Percentiles rank a stretch among this genome's conserved stretches.
phyloP scores from a whole-genome alignment of 2,113 vertebrate species.

The Passer montanus region DNA sequence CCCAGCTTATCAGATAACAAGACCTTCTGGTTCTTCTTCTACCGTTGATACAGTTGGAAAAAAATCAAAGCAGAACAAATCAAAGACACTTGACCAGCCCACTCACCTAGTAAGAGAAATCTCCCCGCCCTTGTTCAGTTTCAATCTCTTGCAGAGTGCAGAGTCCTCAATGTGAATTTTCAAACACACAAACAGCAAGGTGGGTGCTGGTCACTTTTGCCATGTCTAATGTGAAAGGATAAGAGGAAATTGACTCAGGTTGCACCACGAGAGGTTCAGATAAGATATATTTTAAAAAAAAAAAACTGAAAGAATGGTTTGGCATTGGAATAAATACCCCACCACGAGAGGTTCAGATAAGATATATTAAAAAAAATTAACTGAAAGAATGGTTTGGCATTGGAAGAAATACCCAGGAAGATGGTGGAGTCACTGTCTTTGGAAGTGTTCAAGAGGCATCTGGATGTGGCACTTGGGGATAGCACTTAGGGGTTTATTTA shows the following conservation, averaged over 20 bases:
- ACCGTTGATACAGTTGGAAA: rapidly evolving
- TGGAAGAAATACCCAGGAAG: neutral
- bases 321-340: neutral
- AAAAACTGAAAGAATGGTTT: neutral
- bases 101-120: neutral
- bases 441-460: neutral
- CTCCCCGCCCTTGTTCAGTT: neutral
- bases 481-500: neutral
- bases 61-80: neutral
- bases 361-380: neutral
- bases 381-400: neutral
- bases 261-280: neutral
- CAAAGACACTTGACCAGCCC: neutral
- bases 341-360: neutral
- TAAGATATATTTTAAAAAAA: neutral
- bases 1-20: neutral
- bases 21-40: neutral
- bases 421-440: neutral
- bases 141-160: neutral
- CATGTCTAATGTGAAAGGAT: neutral
- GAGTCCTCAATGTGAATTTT: rapidly evolving
- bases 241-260: neutral
- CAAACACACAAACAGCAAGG: neutral
- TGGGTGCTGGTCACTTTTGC: neutral
- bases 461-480: neutral